A percentile compares a stretch with the other conserved stretches of the same genome.
Evolutionary conservation across 1,140 invertebrate species (phyloP).

Genomic region (Teleopsis dalmanni): DNA sequence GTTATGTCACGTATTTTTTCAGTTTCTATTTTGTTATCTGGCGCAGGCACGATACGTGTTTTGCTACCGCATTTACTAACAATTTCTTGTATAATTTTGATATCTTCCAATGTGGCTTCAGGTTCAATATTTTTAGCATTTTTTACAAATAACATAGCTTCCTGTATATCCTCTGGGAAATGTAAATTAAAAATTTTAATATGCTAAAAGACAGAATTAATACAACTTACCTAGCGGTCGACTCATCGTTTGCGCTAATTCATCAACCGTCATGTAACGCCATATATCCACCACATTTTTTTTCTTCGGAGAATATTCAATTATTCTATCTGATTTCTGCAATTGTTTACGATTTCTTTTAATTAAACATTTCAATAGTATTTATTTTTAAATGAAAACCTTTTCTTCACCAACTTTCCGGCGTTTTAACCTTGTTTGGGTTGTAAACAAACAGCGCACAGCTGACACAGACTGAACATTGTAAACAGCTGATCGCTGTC

Average conservation of each 20-base stretch:
- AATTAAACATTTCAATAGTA: slow-evolving; percentile 2
- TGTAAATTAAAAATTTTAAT: neutral
- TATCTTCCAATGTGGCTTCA: slow-evolving; percentile 46
- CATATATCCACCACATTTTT: slow-evolving; percentile 58
- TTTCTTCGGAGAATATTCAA: slow-evolving; percentile 49
- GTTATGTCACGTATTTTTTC: slow-evolving; percentile 47
- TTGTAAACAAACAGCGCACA: too few relatives aligned
- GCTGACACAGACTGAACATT: too few relatives aligned
- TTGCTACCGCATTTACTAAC: slow-evolving; percentile 58
- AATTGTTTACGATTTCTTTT: slow-evolving; percentile 13
- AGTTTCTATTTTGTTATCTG: slow-evolving; percentile 27
- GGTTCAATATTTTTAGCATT: slow-evolving; percentile 48
- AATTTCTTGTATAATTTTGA: slow-evolving; percentile 55
- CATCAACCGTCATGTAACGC: slow-evolving; percentile 67
- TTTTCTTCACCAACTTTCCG: slow-evolving; percentile 48
- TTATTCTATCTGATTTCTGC: slow-evolving; percentile 47
- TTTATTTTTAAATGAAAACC: slow-evolving; percentile 22
- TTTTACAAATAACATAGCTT: slow-evolving; percentile 59
- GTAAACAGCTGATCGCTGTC: too few relatives aligned
- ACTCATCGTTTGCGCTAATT: slow-evolving; percentile 57
- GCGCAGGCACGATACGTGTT: slow-evolving; percentile 49
- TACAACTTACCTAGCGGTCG: slow-evolving; percentile 34
- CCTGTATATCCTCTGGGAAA: slow-evolving; percentile 58
- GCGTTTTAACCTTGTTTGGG: too few relatives aligned
- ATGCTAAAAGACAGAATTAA: neutral